phyloP scores from a whole-genome alignment of 2,113 vertebrate genomes.

The Corynorhinus townsendii region DNA sequence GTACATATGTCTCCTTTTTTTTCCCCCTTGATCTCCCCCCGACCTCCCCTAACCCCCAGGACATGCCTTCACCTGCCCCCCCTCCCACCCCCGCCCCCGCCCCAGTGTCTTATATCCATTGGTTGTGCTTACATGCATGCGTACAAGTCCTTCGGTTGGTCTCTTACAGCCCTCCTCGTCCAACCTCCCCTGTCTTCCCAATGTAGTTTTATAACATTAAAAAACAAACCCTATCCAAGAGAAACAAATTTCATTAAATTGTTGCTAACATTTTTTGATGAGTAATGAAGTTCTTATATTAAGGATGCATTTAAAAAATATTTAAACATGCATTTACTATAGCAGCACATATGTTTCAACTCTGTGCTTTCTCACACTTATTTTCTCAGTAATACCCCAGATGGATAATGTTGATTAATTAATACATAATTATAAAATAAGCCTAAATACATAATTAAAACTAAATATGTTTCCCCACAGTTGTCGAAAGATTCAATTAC shows the following conservation, averaged over 20 bases:
- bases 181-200: too few species aligned
- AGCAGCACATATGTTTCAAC: neutral
- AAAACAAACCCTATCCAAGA: neutral
- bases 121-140: too few species aligned
- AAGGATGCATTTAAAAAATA: neutral
- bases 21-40: too few species aligned
- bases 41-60: too few species aligned
- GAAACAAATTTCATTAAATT: conserved; percentile 30
- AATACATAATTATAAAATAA: conserved; percentile 42
- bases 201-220: neutral
- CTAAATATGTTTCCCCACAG: conserved; percentile 37
- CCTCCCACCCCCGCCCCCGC: too few species aligned
- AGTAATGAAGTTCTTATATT: neutral
- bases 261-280: neutral
- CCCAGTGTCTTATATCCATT: too few species aligned
- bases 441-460: conserved; percentile 61
- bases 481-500: conserved; percentile 58
- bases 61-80: too few species aligned
- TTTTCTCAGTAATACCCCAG: conserved; percentile 34
- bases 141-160: too few species aligned
- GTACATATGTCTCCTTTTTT: too few species aligned
- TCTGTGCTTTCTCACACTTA: neutral
- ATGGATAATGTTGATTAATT: conserved; percentile 29
- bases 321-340: neutral
- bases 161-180: too few species aligned